Base-by-base conservation (phyloP, 1,140 invertebrate species). In the Drosophila bifasciata region DNA sequence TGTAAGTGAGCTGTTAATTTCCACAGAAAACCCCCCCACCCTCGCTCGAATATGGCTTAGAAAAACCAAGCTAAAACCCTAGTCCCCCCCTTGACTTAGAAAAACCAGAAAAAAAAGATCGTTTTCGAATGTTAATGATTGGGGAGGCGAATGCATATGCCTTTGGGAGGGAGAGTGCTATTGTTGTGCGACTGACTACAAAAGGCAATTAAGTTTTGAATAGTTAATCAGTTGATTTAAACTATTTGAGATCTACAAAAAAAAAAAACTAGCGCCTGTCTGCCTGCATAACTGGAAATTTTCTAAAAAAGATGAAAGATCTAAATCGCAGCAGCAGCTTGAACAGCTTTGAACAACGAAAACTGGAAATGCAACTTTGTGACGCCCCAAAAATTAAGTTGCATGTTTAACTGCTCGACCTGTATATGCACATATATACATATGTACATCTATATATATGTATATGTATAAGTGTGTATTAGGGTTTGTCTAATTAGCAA, bases 271-370 rank as follows among this genome's bases (percentile, higher is more conserved):
- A 79, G 76, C 49, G 81, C 73, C 81, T 86, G 81, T 70, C 86
- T 86, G 81, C 73, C 81, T 86, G 81, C 71, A 86, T 86, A 86
- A 86, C 81, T 86, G 81, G 81, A 86, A 85, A 64, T 88, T 77
- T 77, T 86, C 59, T 78, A 74, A 70, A 69, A 69, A 69, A 67
- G 75, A 84, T 84, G 80, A 85, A 85, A 79, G 80, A 84, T 84
- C 80, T 84, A 79, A 81, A 60, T 60, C 79, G 68, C 62, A 58
- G 52, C 52, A 13, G 28, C 28, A 9, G 8, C 28, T 2, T 5
- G 5, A 67, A 52, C 52, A 52, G 44, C 62, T 15, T 9, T 9
- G 28, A 32, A 11, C 61, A 68, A 51, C 44, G n/a, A 19, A 70
- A 85, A 86, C 81, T 81, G 69, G 81, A 79, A 81, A 63, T 59